A percentile compares a stretch with the other conserved stretches of the same genome.
Evolutionary conservation across 2,888 invertebrate species (phyloP).

Genomic region (Cerceris rybyensis): DNA sequence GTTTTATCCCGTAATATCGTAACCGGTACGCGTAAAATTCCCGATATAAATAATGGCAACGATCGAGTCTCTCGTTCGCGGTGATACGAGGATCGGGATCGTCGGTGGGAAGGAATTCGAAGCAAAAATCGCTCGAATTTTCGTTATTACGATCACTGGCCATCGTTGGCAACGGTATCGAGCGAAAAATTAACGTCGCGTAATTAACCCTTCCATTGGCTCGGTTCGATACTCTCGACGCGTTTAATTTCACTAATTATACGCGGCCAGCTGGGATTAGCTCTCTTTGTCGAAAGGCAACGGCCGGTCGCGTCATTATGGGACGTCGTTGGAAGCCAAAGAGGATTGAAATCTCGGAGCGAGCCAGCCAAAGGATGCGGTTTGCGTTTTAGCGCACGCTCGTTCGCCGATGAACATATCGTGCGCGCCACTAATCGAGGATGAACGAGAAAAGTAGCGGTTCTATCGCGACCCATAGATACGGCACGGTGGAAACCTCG

Average conservation of each 20-base stretch:
- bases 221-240: constrained; percentile 37
- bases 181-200: constrained; percentile 54
- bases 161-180: constrained; percentile 33
- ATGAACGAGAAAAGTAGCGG: too few relatives aligned
- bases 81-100: neutral
- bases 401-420: too few relatives aligned
- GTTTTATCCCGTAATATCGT: constrained; percentile 42
- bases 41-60: constrained; percentile 32
- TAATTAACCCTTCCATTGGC: constrained; percentile 53
- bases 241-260: constrained; percentile 61
- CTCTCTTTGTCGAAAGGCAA: constrained; percentile 47
- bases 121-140: constrained; percentile 53
- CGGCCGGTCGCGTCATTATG: constrained; percentile 49
- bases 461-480: constrained; percentile 32
- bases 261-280: constrained; percentile 55
- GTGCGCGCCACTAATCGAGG: too few relatives aligned
- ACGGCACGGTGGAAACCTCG: constrained; percentile 47
- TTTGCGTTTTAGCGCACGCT: too few relatives aligned
- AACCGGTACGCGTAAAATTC: constrained; percentile 33
- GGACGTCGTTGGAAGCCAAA: constrained; percentile 54
- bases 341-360: constrained; percentile 50
- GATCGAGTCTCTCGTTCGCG: neutral
- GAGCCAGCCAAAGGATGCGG: neutral
- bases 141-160: neutral
- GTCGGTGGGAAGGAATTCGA: constrained; percentile 26